Evolutionary conservation across 2,113 vertebrate species (phyloP).

Genomic region (Ceyx margarethae): DNA sequence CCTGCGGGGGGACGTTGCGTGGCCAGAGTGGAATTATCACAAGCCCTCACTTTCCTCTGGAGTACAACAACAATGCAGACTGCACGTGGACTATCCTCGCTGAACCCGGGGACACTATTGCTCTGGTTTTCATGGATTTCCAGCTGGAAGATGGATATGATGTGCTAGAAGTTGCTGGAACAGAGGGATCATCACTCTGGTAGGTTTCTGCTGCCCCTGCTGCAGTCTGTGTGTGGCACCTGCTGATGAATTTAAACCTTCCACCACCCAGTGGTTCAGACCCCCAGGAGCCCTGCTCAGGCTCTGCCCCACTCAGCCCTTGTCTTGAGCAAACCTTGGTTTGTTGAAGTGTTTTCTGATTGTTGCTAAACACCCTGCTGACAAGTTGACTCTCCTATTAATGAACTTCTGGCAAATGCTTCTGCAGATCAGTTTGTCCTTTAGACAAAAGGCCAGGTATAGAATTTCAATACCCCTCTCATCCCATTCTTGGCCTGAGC

Average conservation of each 20-base stretch:
- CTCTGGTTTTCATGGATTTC: conserved; percentile 95
- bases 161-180: conserved; percentile 94
- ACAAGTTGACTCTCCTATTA: not conserved
- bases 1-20: conserved; percentile 92
- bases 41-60: conserved; percentile 92
- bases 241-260: not conserved
- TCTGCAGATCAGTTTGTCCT: not conserved
- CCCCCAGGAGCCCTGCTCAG: not conserved
- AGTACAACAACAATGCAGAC: conserved; percentile 95
- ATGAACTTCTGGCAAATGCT: not conserved
- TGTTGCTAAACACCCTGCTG: not conserved
- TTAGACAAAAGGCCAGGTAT: not conserved
- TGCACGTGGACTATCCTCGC: conserved; percentile 98
- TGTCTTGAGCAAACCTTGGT: not conserved
- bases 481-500: not conserved
- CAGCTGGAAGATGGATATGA: conserved; percentile 97
- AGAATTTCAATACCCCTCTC: not conserved
- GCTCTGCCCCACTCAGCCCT: not conserved
- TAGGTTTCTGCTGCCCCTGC: conserved; percentile 58
- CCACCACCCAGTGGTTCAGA: not conserved
- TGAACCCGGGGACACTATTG: conserved; percentile 96
- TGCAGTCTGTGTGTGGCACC: not conserved
- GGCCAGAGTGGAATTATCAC: conserved; percentile 96
- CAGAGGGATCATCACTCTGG: conserved; percentile 94
- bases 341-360: not conserved